Percentiles rank a stretch among this genome's conserved stretches.
These are phyloP conservation scores for Seira musarum DNA, from an alignment of 2,888 invertebrate species.

Conservation along the genomic window DNA sequence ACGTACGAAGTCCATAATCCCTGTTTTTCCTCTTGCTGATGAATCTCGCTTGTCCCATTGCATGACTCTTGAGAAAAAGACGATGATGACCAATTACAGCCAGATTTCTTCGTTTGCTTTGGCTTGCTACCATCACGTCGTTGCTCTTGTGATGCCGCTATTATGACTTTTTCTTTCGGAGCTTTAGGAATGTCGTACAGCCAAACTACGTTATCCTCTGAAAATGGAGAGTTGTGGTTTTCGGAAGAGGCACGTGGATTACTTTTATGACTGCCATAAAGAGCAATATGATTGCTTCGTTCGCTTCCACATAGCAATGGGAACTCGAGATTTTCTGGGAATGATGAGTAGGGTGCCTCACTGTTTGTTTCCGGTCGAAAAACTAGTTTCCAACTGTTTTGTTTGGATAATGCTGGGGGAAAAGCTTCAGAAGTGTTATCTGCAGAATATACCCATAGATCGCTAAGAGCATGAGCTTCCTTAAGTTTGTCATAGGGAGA, in stretches of 20 bases:
- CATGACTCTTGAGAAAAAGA: constrained; percentile 31
- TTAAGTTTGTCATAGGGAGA: constrained; percentile 9
- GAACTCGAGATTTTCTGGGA: constrained; percentile 61
- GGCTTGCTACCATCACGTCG: too few species aligned
- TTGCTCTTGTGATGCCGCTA: constrained; percentile 3
- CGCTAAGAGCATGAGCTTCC: constrained; percentile 41
- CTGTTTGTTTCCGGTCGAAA: constrained; percentile 59
- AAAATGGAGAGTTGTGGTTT: constrained; percentile 48
- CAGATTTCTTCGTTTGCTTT: too few species aligned
- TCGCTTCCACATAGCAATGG: constrained; percentile 63
- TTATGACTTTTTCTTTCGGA: neutral
- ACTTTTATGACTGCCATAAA: constrained; percentile 57
- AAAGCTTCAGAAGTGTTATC: neutral
- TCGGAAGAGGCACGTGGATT: constrained; percentile 40
- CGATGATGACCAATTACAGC: constrained; percentile 33
- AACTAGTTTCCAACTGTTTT: constrained; percentile 56
- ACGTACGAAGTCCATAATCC: constrained; percentile 70
- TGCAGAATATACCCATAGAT: constrained; percentile 61
- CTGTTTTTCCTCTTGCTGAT: constrained; percentile 53
- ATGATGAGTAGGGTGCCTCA: constrained; percentile 57
- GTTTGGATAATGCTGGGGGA: neutral
- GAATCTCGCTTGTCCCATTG: constrained; percentile 14
- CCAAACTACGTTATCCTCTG: constrained; percentile 66
- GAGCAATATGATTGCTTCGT: constrained; percentile 57
- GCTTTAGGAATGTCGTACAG: constrained; percentile 61